Conservation (phyloP, 2,797 vertebrate species). For the Cottoperca gobio region DNA sequence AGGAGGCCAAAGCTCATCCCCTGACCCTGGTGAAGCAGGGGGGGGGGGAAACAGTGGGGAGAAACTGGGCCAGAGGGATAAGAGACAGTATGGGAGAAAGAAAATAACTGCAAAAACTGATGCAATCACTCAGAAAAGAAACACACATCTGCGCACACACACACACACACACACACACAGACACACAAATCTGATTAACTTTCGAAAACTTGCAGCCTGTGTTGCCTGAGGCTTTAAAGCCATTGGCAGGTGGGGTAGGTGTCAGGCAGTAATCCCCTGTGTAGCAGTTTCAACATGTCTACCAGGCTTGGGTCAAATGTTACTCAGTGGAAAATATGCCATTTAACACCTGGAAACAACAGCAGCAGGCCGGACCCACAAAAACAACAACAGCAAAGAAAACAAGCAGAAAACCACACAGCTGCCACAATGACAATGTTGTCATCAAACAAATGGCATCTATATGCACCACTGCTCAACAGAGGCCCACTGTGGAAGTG, state of each 20-base stretch:
- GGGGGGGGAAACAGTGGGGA: constrained; percentile 47
- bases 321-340: constrained; percentile 44
- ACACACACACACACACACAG: no score
- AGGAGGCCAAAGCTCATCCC: constrained; percentile 63
- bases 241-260: constrained; percentile 3
- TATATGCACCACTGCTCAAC: constrained; percentile 42
- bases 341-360: constrained; percentile 62
- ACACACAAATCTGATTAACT: not conserved
- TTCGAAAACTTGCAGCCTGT: constrained; percentile 1
- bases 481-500: not conserved
- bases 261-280: constrained; percentile 18
- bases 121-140: not conserved
- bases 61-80: constrained; percentile 55
- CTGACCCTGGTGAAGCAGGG: constrained; percentile 61
- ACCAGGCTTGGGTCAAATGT: constrained; percentile 34
- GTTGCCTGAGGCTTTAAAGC: constrained; percentile 7
- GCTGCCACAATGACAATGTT: constrained; percentile 29
- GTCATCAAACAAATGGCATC: constrained; percentile 47
- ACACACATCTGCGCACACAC: no score
- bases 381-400: constrained; percentile 2
- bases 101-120: constrained; percentile 39
- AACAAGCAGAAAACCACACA: constrained; percentile 28
- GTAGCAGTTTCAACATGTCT: constrained; percentile 45
- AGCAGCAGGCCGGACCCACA: not conserved
- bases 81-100: constrained; percentile 26